Evolutionary conservation across 2,888 invertebrate species (phyloP), one percentile per base, ranked within the genome.

Genomic region (Eristalis tenax): DNA sequence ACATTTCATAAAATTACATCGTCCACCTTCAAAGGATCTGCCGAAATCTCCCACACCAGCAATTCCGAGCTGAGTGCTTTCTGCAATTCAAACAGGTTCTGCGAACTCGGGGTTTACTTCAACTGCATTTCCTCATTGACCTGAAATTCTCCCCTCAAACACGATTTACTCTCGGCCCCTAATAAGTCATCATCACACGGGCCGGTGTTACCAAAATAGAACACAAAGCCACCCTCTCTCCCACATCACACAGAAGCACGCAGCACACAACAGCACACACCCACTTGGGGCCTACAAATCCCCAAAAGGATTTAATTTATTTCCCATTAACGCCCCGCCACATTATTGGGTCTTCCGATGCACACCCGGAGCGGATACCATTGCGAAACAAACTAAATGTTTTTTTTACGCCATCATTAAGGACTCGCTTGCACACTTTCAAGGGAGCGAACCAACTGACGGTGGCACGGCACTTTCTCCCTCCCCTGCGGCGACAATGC

Each of bases 331-430:
- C 76, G 59, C 68, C 66, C 66, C 57, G 59, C 57, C 43, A 76
- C 57, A 68, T 40, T 68, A 66, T 59, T 59, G 59, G 35, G 38
- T 56, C 35, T 38, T 26, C 57, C 64, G 65, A 75, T 56, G 74
- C 35, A 50, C 74, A 64, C 64, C 65, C 64, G 18, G 4, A 59
- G 66, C 59, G 75, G 59, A 66, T 66, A 66, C 35, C 59, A 76
- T 40, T 76, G 76, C 26, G 76, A 76, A 76, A 76, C 59, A 68
- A 76, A 76, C 68, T 66, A 76, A 76, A 76, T 68, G 76, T 68
- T 76, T 76, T 76, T 75, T 76, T 66, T 68, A 18, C 40, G 23
- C 63, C 65, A 28, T 61, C 59, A 68, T 75, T 75, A 75, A 75
- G 65, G 76, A 76, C 59, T 22, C 40, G 26, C 59, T 40, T 66